phyloP scores from a whole-genome alignment of 2,888 invertebrate genomes.

The Odontothrips loti region DNA sequence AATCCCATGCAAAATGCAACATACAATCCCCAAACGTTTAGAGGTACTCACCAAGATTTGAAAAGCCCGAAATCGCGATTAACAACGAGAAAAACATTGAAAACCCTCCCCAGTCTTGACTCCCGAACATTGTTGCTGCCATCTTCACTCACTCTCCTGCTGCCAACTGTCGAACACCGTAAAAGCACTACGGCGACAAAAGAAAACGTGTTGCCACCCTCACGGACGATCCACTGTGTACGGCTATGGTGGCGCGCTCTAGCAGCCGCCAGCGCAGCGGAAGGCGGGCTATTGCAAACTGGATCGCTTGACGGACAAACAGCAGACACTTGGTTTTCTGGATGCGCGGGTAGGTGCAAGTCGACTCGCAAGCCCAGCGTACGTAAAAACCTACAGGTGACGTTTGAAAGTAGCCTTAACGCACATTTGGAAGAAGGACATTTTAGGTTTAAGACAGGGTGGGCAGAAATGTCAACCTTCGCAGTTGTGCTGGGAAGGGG shows the following conservation, averaged over 20 bases:
- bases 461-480: background rate
- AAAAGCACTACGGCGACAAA: background rate
- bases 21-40: background rate
- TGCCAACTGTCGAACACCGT: background rate
- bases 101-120: slow-evolving; percentile 12
- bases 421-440: background rate
- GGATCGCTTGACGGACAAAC: background rate
- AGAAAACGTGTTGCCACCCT: background rate
- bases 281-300: background rate
- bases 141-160: background rate
- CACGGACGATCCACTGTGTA: background rate
- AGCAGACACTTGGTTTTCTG: background rate
- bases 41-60: background rate
- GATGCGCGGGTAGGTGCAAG: background rate
- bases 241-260: background rate
- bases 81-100: background rate
- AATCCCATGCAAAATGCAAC: background rate
- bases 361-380: background rate
- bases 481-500: no score
- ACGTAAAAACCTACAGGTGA: background rate
- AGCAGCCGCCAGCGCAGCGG: no score
- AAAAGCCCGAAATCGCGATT: background rate
- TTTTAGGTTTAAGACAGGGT: background rate
- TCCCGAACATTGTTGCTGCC: slow-evolving; percentile 8
- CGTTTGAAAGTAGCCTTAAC: background rate